phyloP scores from a whole-genome alignment of 2,888 invertebrate genomes.

The Andrena flavipes region DNA sequence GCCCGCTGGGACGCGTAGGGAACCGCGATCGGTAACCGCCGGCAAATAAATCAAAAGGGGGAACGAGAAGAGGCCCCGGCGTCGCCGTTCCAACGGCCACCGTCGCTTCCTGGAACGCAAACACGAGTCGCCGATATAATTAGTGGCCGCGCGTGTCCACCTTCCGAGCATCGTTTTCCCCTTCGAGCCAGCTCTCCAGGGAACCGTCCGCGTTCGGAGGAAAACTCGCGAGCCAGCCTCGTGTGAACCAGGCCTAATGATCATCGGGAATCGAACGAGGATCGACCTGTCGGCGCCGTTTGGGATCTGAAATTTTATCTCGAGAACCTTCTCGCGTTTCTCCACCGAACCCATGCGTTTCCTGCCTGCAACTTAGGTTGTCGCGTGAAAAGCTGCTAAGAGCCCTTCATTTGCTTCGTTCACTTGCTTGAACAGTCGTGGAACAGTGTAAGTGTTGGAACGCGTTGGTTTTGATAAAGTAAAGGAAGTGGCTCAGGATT shows the following conservation, averaged over 20 bases:
- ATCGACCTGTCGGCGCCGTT: not conserved
- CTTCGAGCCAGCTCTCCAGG: constrained; percentile 19
- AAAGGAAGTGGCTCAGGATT: too few species aligned
- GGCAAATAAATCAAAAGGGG: constrained; percentile 69
- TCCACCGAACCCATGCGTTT: too few species aligned
- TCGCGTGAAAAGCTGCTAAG: too few species aligned
- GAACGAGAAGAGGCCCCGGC: constrained; percentile 44
- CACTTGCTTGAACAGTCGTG: too few species aligned
- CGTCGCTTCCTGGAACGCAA: constrained; percentile 80
- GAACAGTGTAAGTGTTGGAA: too few species aligned
- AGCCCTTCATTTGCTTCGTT: too few species aligned
- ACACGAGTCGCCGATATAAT: constrained; percentile 80
- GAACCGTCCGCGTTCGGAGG: constrained; percentile 20
- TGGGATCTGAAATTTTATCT: not conserved
- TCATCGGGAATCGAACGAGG: not conserved
- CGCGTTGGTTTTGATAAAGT: too few species aligned
- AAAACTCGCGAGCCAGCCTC: constrained; percentile 26
- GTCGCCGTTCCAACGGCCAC: constrained; percentile 71
- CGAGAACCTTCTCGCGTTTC: too few species aligned
- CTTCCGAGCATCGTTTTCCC: constrained; percentile 56
- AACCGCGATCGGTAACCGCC: constrained; percentile 46
- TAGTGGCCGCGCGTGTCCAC: constrained; percentile 80
- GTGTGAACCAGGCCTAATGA: not conserved
- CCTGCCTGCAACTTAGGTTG: too few species aligned
- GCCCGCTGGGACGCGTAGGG: constrained; percentile 53